Evolutionary conservation across 2,888 invertebrate species (phyloP).

Genomic region (Drosophila algonquin): DNA sequence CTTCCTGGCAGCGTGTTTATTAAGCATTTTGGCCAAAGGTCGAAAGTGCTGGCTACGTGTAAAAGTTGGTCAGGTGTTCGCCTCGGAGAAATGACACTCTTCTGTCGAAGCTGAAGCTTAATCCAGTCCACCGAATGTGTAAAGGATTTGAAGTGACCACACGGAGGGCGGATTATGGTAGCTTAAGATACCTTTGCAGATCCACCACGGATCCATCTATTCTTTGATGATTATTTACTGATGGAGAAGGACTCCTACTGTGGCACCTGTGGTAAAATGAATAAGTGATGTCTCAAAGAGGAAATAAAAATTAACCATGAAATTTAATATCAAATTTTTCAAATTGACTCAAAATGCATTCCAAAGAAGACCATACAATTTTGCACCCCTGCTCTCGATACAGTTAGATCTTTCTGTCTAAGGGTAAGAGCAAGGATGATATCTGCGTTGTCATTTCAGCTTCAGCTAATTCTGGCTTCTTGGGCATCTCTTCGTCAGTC

Average conservation of each 20-base stretch:
- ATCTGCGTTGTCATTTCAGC: too few relatives aligned
- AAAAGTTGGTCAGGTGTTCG: neutral
- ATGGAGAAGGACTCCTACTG: neutral
- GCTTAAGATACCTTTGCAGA: neutral
- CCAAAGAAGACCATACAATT: too few relatives aligned
- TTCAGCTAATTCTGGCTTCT: too few relatives aligned
- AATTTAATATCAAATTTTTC: neutral
- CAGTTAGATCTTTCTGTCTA: too few relatives aligned
- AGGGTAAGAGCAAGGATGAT: too few relatives aligned
- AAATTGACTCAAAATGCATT: too few relatives aligned
- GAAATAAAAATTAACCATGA: neutral
- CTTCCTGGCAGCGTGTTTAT: constrained; percentile 53
- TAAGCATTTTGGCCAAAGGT: constrained; percentile 56
- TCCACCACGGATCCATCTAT: neutral
- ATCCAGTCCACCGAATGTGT: neutral
- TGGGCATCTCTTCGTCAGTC: too few relatives aligned
- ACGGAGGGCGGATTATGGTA: neutral
- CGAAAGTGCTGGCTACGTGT: constrained; percentile 8
- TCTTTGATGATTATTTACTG: neutral
- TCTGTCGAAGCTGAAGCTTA: neutral
- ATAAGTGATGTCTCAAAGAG: too few relatives aligned
- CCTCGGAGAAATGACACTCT: neutral
- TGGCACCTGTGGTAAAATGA: too few relatives aligned
- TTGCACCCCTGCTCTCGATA: too few relatives aligned
- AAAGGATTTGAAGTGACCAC: neutral